Evolutionary conservation across 1,140 invertebrate genomes (phyloP), one percentile per base, ranked within the genome.

Genomic region (Drosophila obscura): DNA sequence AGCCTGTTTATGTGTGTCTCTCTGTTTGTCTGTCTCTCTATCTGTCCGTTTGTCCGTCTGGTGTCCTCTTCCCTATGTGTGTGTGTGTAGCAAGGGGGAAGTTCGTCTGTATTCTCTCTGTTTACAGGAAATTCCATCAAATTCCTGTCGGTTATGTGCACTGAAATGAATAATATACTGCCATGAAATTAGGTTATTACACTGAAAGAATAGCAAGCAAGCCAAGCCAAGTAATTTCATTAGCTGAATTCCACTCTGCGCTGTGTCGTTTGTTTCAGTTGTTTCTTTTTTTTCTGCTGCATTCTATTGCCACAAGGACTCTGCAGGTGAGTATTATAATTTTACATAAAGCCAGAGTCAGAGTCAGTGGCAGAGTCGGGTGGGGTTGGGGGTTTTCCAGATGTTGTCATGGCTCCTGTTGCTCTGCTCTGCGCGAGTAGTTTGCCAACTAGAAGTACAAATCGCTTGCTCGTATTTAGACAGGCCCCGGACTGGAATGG

Each of bases 111-210:
- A 15, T 16, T 48, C 56, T 80, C 60, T 64, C 49, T 72, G 62
- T 77, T 68, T 73, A 77, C 66, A 75, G 72, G 67, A 77, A 78
- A 78, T 82, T 77, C 78, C 79, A 81, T 77, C 78, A 81, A 73
- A 72, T 77, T 60, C 72, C 55, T 67, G 71, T 39, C 64, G 57
- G 59, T 57, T 50, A 69, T 53, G 61, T 48, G 69, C 72, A 77
- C 52, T 66, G 57, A 81, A 80, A 81, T 67, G 58, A 77, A 81
- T 77, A 73, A 75, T 73, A 81, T 72, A 81, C 60, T 63, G 46
- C 16, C 55, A 8, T 19, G 49, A 61, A 66, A 80, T 80, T 64
- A 48, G 66, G 57, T 67, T 77, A 73, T 69, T 81, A 63, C 66
- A 77, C 78, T 76, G 62, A 56, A 49, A 56, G 19, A 80, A 69